phyloP scores from a whole-genome alignment of 2,797 vertebrate genomes.

The Sardinella longiceps region DNA sequence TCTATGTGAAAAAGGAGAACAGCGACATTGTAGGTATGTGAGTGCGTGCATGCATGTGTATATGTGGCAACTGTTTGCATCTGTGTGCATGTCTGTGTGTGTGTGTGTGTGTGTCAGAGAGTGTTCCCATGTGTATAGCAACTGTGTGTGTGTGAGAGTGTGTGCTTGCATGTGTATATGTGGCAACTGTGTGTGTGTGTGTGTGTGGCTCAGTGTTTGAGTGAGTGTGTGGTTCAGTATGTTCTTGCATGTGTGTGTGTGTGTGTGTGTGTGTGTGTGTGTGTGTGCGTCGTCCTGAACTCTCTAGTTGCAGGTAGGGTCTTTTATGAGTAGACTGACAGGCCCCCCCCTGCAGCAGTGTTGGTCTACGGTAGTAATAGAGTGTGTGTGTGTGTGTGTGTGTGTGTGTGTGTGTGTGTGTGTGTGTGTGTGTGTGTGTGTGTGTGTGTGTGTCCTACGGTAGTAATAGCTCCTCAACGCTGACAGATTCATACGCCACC shows the following conservation, averaged over 20 bases:
- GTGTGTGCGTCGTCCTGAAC: conserved; percentile 56
- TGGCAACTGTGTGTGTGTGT: not conserved
- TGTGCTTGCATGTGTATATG: not conserved
- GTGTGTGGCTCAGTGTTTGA: not conserved
- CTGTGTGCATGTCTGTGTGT: not conserved
- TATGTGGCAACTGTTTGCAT: not conserved
- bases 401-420: no score
- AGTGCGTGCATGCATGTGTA: not conserved
- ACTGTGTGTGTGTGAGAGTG: not conserved
- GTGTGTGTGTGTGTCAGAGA: not conserved
- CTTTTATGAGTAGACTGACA: conserved; percentile 71
- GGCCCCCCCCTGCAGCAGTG: conserved; percentile 64
- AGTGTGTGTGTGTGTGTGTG: no score
- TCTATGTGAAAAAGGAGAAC: not conserved
- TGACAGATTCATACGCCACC: conserved; percentile 74
- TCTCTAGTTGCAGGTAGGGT: conserved; percentile 7
- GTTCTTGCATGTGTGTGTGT: not conserved
- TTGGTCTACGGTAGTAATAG: conserved; percentile 74
- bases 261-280: not conserved
- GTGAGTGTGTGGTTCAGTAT: not conserved
- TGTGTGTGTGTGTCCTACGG: no score
- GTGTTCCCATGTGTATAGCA: not conserved
- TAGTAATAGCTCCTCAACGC: conserved; percentile 74
- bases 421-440: no score
- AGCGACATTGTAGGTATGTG: not conserved